phyloP scores from a whole-genome alignment of 2,797 vertebrate genomes.

The Coranthus polyacanthus region DNA sequence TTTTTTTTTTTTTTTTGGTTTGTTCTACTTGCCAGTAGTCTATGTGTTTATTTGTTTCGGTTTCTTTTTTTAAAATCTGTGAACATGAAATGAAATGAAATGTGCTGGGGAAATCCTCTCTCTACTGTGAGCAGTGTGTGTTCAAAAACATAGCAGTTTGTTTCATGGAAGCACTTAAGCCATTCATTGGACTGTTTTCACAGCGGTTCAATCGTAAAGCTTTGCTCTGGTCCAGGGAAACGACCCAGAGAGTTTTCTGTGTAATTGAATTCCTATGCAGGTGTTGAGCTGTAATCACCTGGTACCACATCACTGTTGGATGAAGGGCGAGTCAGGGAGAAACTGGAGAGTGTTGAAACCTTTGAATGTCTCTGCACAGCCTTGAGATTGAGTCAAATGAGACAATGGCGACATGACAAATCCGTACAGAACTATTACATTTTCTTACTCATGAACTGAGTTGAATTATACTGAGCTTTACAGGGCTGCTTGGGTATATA shows the following conservation, averaged over 20 bases:
- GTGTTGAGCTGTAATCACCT: slow-evolving; percentile 67
- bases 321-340: slow-evolving; percentile 48
- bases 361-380: slow-evolving; percentile 67
- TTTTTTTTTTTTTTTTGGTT: background rate
- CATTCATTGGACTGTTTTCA: slow-evolving; percentile 74
- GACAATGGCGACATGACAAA: slow-evolving; percentile 75
- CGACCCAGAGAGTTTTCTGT: slow-evolving; percentile 64
- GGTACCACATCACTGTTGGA: slow-evolving; percentile 71
- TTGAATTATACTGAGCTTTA: slow-evolving; percentile 56
- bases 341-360: slow-evolving; percentile 40
- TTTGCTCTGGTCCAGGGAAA: slow-evolving; percentile 63
- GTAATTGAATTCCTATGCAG: slow-evolving; percentile 74
- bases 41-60: slow-evolving; percentile 35
- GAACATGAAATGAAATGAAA: slow-evolving; percentile 60
- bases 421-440: slow-evolving; percentile 65
- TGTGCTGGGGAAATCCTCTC: slow-evolving; percentile 62
- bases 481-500: slow-evolving; percentile 64
- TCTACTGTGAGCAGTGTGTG: slow-evolving; percentile 71
- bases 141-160: slow-evolving; percentile 49
- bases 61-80: slow-evolving; percentile 41
- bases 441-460: slow-evolving; percentile 47
- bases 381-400: slow-evolving; percentile 62
- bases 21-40: slow-evolving; percentile 32
- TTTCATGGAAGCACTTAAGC: slow-evolving; percentile 76
- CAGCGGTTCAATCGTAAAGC: slow-evolving; percentile 59